Conservation (phyloP, 2,797 vertebrate species). For the Falco berigora region DNA sequence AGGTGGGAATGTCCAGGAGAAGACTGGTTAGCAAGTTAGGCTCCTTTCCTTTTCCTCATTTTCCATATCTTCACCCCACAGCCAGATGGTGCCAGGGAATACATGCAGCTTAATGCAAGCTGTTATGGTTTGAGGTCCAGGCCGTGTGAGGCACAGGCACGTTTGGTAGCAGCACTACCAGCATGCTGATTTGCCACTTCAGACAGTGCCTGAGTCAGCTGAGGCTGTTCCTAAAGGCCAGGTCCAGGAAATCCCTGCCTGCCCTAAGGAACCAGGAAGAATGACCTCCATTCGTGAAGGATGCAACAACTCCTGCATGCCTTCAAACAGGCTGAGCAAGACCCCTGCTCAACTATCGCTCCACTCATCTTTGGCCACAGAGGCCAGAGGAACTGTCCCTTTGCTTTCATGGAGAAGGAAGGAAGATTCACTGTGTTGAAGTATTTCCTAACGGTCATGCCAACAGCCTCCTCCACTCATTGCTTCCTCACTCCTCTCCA, state of each 20-base stretch:
- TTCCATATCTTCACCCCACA: neutral
- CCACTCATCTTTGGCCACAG: neutral
- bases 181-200: accelerated
- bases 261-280: neutral
- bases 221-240: neutral
- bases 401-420: neutral
- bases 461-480: neutral
- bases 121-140: neutral
- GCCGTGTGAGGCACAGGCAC: neutral
- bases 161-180: neutral
- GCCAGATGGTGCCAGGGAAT: neutral
- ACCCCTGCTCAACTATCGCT: neutral
- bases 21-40: neutral
- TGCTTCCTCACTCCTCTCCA: neutral
- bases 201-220: neutral
- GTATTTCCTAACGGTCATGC: neutral
- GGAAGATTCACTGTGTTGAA: neutral
- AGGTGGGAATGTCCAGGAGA: neutral
- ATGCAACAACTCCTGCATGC: neutral
- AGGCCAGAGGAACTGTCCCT: neutral
- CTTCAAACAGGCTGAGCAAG: neutral
- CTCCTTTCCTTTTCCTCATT: neutral
- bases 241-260: neutral
- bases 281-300: neutral
- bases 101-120: neutral